phyloP scores from a whole-genome alignment of 1,140 invertebrate genomes.

The Lerema accius region DNA sequence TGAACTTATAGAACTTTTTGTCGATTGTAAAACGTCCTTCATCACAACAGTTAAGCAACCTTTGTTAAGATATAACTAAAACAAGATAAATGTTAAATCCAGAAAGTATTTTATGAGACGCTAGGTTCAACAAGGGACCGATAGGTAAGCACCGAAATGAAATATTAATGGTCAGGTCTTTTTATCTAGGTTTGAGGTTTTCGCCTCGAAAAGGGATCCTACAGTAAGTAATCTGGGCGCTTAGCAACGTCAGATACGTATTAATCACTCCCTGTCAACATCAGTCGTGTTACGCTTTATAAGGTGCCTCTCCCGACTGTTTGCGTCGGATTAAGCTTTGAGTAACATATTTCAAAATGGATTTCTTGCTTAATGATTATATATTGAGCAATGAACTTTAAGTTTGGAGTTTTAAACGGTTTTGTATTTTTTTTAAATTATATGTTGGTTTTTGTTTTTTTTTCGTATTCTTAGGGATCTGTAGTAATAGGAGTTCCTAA shows the following conservation, averaged over 20 bases:
- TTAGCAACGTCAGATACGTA: slow-evolving; percentile 42
- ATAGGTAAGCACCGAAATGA: slow-evolving; percentile 1
- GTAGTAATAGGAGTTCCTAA: too few species aligned
- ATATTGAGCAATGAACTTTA: too few species aligned
- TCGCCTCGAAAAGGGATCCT: slow-evolving; percentile 10
- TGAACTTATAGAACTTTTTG: too few species aligned
- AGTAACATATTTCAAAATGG: too few species aligned
- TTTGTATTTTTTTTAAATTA: too few species aligned
- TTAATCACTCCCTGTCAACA: slow-evolving; percentile 50
- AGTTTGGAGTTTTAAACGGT: too few species aligned
- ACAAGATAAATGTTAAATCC: background rate
- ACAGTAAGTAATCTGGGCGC: slow-evolving; percentile 36
- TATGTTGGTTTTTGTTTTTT: too few species aligned
- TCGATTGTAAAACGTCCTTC: too few species aligned
- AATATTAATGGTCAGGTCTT: slow-evolving; percentile 6
- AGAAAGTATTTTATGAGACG: background rate
- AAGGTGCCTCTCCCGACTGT: slow-evolving; percentile 19
- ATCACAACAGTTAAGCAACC: too few species aligned
- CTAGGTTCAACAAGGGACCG: background rate
- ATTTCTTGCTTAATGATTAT: too few species aligned
- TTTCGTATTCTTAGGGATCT: too few species aligned
- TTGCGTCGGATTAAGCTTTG: slow-evolving; percentile 2
- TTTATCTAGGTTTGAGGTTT: slow-evolving; percentile 16
- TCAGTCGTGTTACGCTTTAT: slow-evolving; percentile 37
- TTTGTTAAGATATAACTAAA: too few species aligned